These are phyloP conservation scores for Fregetta grallaria DNA, from an alignment of 2,113 vertebrate species.

Conservation along the genomic window DNA sequence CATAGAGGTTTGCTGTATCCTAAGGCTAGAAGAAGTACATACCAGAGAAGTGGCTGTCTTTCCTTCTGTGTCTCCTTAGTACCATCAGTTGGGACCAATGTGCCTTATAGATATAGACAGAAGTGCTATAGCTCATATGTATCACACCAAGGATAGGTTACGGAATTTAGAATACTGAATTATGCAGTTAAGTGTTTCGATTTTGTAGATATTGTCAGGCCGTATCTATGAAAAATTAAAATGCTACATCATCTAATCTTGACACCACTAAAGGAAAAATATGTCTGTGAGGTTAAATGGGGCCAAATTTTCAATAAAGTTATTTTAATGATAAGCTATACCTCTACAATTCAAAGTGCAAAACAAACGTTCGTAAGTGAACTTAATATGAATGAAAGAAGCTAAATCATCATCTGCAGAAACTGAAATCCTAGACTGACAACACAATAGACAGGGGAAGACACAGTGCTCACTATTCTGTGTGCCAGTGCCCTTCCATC, in stretches of 20 bases:
- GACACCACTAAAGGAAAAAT: background rate
- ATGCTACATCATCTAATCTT: conserved; percentile 17
- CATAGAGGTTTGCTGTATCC: background rate
- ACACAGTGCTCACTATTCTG: background rate
- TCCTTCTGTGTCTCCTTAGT: background rate
- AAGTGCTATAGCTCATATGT: background rate
- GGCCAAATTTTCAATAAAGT: background rate
- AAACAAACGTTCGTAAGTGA: background rate
- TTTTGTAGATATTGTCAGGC: conserved; percentile 22
- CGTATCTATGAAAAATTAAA: conserved; percentile 25
- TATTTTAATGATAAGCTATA: background rate
- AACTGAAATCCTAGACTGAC: background rate
- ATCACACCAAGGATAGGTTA: background rate
- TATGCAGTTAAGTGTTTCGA: background rate
- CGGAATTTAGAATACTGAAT: conserved; percentile 12
- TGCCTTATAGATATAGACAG: background rate
- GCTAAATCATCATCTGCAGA: background rate
- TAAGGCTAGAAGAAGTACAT: background rate
- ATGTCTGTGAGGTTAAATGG: background rate
- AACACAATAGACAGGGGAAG: background rate
- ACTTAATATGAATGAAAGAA: background rate
- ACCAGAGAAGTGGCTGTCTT: background rate
- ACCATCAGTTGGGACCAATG: background rate
- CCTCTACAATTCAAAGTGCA: background rate
- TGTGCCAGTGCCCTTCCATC: background rate